Evolutionary conservation across 2,113 vertebrate genomes (phyloP).

Genomic region (Microcebus murinus): DNA sequence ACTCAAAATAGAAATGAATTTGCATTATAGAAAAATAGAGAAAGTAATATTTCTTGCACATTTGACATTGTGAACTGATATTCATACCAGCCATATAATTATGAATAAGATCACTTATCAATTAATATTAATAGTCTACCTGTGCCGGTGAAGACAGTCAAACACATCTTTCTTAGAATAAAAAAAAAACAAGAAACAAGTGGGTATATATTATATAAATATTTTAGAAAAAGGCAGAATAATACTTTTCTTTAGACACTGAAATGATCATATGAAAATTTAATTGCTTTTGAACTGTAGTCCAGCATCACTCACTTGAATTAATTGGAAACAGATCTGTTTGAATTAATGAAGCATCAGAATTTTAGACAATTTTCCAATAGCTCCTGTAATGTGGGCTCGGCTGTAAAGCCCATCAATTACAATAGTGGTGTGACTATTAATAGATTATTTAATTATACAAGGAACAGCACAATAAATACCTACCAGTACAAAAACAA

Average conservation of each 20-base stretch:
- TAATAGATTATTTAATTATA: constrained; percentile 42
- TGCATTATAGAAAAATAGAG: constrained; percentile 17
- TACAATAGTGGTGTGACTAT: constrained; percentile 15
- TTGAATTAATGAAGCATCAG: constrained; percentile 57
- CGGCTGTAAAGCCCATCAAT: constrained; percentile 46
- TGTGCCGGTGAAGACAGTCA: neutral
- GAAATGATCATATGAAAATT: constrained; percentile 62
- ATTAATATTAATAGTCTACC: constrained; percentile 14
- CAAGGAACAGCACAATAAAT: too few species aligned
- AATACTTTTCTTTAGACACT: constrained; percentile 33
- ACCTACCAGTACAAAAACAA: too few species aligned
- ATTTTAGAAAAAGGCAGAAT: constrained; percentile 29
- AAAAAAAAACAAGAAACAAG: neutral
- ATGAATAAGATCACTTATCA: constrained; percentile 24
- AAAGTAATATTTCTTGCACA: constrained; percentile 10
- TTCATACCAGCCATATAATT: neutral
- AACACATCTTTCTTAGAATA: constrained; percentile 8
- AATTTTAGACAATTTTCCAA: constrained; percentile 61
- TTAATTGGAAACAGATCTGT: constrained; percentile 53
- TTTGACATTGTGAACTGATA: neutral
- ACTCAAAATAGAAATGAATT: constrained; percentile 48
- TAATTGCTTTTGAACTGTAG: constrained; percentile 43
- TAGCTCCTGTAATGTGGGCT: constrained; percentile 17
- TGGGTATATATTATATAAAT: constrained; percentile 30
- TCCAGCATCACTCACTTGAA: constrained; percentile 40